Base-by-base conservation (phyloP, 2,797 vertebrate species). In the Nannoperca australis region DNA sequence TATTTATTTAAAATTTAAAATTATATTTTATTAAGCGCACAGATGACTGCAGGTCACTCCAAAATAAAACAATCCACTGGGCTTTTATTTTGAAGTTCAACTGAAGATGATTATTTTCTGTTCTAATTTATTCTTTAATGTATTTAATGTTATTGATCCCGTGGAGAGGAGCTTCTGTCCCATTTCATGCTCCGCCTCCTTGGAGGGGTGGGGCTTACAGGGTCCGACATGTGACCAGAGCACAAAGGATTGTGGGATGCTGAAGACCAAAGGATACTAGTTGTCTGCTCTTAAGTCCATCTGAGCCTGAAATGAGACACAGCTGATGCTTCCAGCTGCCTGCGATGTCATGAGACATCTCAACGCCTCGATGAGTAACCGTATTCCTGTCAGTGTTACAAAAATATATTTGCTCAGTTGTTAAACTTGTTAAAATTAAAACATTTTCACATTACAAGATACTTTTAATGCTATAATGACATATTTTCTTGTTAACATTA, bases 291-390 rank as follows among this genome's bases (percentile, higher is more conserved):
- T 44, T 14, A 61, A 22, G 47, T 44, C 6, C 1, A 36, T 65
- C 20, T 70, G 74, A 69, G 65, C 75, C 58, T 80, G 58, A 67
- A 63, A 70, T 53, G 20, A 8, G 59, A 68, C 4, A 20, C 67
- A 65, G 59, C 49, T 36, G 62, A 66, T 53, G 64, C 58, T 56
- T 87, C 62, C 55, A 62, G 85, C 59, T 78, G 85, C 85, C 82
- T 87, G 79, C 2, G 5, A 69, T 42, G 68, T 78, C 78, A 42
- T 40, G 50, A 56, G 30, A 70, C 12, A 69, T 79, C 73, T 60
- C 63, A 30, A 61, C 6, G 7, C 59, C 62, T 85, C 75, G 50
- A 27, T 51, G 54, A 86, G 50, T 17, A 34, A 34, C 51, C 5
- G 1, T 11, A 0, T 10, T 50, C 27, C 45, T 56, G 71, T 64